Evolutionary conservation across 2,888 invertebrate species (phyloP), one percentile per base, ranked within the genome.

Genomic region (Synanthedon andrenaeformis): DNA sequence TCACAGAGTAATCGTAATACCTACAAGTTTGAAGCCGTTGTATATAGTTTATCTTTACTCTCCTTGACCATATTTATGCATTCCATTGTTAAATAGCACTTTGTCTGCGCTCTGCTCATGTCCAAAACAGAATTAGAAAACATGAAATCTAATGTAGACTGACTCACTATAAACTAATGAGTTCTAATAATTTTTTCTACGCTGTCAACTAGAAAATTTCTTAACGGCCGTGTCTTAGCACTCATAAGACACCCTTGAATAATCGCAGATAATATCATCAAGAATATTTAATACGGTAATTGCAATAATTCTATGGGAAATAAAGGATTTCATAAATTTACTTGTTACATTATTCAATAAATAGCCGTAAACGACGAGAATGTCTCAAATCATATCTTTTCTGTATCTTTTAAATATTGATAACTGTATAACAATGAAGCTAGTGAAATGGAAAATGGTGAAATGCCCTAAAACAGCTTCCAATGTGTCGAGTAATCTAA

Each of bases 341-440:
- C 62, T 49, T n/a, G 41, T 51, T 2, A 52, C 53, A 53, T 64
- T 73, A 58, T 66, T 67, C 4, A 71, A 55, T 54, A 73, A 65
- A 50, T 64, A 68, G 49, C 76, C 75, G 42, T 64, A 64, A 11
- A 72, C 61, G 4, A 65, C 53, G 28, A 74, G 53, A 14, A 67
- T 41, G 11, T 66, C 61, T 4, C 66, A 61, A 1, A 56, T 28
- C 17, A 58, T n/a, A 55, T 69, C 67, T 28, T 53, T 59, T 1
- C 52, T 35, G 3, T 23, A 14, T 0, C 52, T 52, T 10, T 60
- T 55, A 59, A 75, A 74, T 54, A 70, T 54, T 19, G 57, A 56
- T 6, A 69, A 53, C 1, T 51, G 12, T 42, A 57, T 56, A 4
- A 62, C 58, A 3, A 58, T 51, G 41, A 62, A 28, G 53, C 65